Percentiles rank a stretch among this genome's conserved stretches.
These are phyloP conservation scores for Embidobia sp. DNA, from an alignment of 2,888 invertebrate genomes.

Conservation along the genomic window DNA sequence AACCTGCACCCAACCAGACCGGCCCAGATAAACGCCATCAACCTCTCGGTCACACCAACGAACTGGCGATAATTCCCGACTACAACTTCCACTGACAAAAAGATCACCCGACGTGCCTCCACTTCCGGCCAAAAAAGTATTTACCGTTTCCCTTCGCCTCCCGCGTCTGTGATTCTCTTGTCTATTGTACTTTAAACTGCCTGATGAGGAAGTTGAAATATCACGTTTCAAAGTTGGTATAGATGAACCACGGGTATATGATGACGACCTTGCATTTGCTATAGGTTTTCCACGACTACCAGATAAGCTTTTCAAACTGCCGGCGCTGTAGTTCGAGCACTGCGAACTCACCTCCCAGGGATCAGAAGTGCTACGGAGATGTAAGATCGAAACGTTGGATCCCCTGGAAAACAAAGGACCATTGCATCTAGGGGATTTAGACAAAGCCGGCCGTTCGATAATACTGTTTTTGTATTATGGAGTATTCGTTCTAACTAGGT, in stretches of 20 bases:
- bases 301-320: constrained; percentile 74
- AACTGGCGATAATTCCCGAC: constrained; percentile 84
- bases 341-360: constrained; percentile 83
- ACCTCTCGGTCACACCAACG: constrained; percentile 85
- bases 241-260: constrained; percentile 74
- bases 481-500: background rate
- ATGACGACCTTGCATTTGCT: constrained; percentile 67
- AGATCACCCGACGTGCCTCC: constrained; percentile 82
- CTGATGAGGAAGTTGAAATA: constrained; percentile 69
- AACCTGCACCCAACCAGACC: constrained; percentile 84
- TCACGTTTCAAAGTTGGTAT: constrained; percentile 75
- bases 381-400: constrained; percentile 83
- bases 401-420: constrained; percentile 79
- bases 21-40: constrained; percentile 84
- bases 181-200: constrained; percentile 70
- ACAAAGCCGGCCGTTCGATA: background rate
- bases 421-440: constrained; percentile 31
- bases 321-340: constrained; percentile 74
- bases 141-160: constrained; percentile 74
- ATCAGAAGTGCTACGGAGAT: constrained; percentile 83
- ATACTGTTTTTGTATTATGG: background rate
- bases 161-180: constrained; percentile 73
- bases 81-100: constrained; percentile 81
- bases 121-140: constrained; percentile 78
- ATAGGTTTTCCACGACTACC: constrained; percentile 72